These are phyloP conservation scores for Metaphire vulgaris DNA, from an alignment of 1,140 invertebrate genomes.

Conservation along the genomic window DNA sequence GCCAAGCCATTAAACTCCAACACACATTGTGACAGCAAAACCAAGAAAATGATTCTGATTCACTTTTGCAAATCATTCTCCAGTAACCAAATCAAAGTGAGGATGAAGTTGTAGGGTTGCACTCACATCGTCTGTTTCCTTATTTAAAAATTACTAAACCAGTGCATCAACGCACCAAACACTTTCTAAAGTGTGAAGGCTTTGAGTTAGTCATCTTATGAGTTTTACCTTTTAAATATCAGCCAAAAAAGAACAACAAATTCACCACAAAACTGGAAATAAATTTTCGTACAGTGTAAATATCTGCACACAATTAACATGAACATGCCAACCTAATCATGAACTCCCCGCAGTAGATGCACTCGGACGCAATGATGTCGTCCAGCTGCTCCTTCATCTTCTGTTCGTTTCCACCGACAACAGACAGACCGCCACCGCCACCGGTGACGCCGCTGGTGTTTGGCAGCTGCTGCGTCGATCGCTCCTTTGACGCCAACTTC, in stretches of 20 bases:
- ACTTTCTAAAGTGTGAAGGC: conserved; percentile 22
- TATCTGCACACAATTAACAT: too few relatives aligned
- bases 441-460: conserved; percentile 34
- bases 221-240: too few relatives aligned
- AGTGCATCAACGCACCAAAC: not conserved
- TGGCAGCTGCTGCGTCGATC: not conserved
- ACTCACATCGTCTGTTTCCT: conserved; percentile 49
- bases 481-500: conserved; percentile 36
- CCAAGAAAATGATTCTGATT: not conserved
- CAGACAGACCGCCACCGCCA: conserved; percentile 24
- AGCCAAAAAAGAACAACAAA: too few relatives aligned
- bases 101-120: not conserved
- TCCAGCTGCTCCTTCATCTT: conserved; percentile 68
- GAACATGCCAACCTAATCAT: conserved; percentile 77
- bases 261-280: too few relatives aligned
- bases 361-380: conserved; percentile 81
- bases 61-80: not conserved
- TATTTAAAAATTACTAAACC: conserved; percentile 18
- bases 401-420: not conserved
- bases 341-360: conserved; percentile 83
- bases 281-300: too few relatives aligned
- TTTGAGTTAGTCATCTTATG: conserved; percentile 29
- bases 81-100: not conserved
- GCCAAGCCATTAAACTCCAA: not conserved
- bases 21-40: not conserved